Base-by-base conservation (phyloP, 2,113 vertebrate genomes). In the Colossoma macropomum region DNA sequence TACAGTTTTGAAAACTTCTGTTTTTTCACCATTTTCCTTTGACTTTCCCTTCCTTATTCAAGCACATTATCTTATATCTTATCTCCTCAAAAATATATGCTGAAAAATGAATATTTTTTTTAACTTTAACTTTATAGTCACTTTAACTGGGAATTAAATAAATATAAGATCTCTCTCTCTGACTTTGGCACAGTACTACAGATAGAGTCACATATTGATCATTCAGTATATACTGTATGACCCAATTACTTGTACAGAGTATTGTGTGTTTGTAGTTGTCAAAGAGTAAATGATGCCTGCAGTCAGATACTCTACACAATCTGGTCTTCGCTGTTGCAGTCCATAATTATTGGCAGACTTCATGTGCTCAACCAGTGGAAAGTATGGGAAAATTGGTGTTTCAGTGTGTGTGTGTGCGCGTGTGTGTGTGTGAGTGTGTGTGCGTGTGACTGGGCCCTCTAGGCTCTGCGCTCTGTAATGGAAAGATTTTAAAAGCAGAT, bases 291-390 rank as follows among this genome's bases (percentile, higher is more conserved):
- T 54, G 45, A 75, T 65, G 80, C 30, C 30, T 74, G 79, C 34
- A 60, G 27, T 70, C 32, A 4, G 13, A 19, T 74, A 23, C 38
- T 59, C 9, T 52, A 69, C 62, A 66, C 70, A 84, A 23, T 52
- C 60, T 74, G 72, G 54, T 38, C 84, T 84, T 86, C 71, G 84
- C 32, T 77, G 81, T 86, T 91, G 48, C 88, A 88, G 91, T 95
- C 92, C 92, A 96, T 95, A 91, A 89, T 79, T 95, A 96, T 95
- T 93, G 96, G 94, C 95, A 93, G 93, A 91, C 91, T 93, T 94
- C 93, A 94, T 94, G 93, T 88, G 92, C 81, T 89, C 89, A 89
- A 85, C 84, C 62, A 94, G 92, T 95, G 91, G 88, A 94, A 94
- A 91, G 86, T 91, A 91, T 95, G 89, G 90, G 91, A 71, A 92